A percentile compares a stretch with the other conserved stretches of the same genome.
Evolutionary conservation across 1,140 invertebrate genomes (phyloP).

Genomic region (Penaeus chinensis): DNA sequence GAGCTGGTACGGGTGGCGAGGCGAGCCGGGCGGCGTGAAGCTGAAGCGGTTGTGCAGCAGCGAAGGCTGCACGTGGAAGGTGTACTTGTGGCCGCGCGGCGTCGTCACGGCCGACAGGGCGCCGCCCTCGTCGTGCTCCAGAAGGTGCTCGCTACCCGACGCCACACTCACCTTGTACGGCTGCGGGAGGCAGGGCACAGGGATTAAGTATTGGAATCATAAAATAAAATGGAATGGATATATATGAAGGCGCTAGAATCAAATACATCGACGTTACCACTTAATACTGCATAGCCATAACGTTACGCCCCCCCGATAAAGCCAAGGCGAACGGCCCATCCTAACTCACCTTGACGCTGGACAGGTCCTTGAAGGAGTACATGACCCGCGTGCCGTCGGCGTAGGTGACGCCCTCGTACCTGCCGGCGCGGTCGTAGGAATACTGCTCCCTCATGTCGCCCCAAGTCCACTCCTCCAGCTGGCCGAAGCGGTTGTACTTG

Average conservation of each 20-base stretch:
- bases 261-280: background rate
- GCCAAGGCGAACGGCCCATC: too few relatives aligned
- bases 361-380: slow-evolving; percentile 89
- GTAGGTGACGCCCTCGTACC: slow-evolving; percentile 87
- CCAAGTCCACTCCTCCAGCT: slow-evolving; percentile 91
- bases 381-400: slow-evolving; percentile 81
- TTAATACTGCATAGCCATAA: background rate
- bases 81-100: slow-evolving; percentile 91
- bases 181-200: slow-evolving; percentile 66
- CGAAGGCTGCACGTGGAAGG: slow-evolving; percentile 90
- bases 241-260: background rate
- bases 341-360: slow-evolving; percentile 78
- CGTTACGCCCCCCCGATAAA: background rate
- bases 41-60: slow-evolving; percentile 91
- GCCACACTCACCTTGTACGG: slow-evolving; percentile 93
- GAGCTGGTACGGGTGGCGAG: slow-evolving; percentile 87
- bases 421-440: slow-evolving; percentile 86
- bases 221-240: background rate
- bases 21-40: slow-evolving; percentile 88
- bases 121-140: slow-evolving; percentile 92
- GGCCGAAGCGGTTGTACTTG: slow-evolving; percentile 91
- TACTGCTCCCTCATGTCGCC: slow-evolving; percentile 89
- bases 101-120: slow-evolving; percentile 91
- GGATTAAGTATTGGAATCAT: slow-evolving; percentile 2
- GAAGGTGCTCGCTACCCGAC: slow-evolving; percentile 88